phyloP scores from a whole-genome alignment of 2,113 vertebrate species.

The Cyanoramphus novaezelandiae region DNA sequence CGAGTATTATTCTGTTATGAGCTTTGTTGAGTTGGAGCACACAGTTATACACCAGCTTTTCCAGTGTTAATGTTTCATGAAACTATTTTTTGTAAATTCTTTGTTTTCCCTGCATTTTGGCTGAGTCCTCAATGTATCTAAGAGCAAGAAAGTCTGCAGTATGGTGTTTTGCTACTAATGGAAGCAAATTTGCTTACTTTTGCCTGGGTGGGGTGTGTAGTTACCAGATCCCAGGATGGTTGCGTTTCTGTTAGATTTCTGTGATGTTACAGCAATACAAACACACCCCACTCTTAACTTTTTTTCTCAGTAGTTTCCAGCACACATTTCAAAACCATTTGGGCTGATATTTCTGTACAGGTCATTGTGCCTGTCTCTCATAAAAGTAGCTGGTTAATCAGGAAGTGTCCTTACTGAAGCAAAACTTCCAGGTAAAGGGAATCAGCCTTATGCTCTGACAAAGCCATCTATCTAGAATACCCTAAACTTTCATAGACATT shows the following conservation, averaged over 20 bases:
- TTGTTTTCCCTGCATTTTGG: neutral
- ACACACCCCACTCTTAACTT: neutral
- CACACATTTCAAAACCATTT: accelerated
- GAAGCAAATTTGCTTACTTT: neutral
- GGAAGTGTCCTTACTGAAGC: neutral
- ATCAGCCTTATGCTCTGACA: neutral
- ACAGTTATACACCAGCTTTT: neutral
- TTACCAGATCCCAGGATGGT: neutral
- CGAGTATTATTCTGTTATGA: neutral
- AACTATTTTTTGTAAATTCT: neutral
- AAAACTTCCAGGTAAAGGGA: neutral
- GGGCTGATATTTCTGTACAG: neutral
- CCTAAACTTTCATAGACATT: neutral
- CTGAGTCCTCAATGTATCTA: too few relatives aligned
- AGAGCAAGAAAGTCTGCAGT: neutral
- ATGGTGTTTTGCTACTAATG: accelerated
- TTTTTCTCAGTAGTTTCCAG: neutral
- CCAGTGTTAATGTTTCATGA: neutral
- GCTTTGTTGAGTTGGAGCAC: neutral
- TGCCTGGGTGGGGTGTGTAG: neutral
- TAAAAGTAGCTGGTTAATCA: neutral
- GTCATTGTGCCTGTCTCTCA: neutral
- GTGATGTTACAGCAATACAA: neutral
- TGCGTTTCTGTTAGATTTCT: neutral
- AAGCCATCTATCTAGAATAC: neutral